Conservation (phyloP, 2,888 invertebrate genomes). For the Dascillus cervinus region DNA sequence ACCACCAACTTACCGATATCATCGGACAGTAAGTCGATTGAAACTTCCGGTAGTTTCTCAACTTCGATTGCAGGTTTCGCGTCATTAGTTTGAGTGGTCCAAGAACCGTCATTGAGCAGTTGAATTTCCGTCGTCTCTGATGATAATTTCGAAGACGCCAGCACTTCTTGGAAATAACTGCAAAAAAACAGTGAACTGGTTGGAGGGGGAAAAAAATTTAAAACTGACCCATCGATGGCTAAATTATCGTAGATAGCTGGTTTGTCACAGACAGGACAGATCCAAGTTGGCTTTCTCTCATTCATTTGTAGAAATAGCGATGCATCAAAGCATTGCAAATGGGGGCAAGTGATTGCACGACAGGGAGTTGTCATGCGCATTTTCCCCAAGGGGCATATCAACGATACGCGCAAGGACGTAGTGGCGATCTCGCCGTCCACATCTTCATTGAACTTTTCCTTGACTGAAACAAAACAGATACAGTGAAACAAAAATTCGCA, state of each 20-base stretch:
- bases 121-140: conserved; percentile 74
- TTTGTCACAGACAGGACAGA: conserved; percentile 96
- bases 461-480: conserved; percentile 50
- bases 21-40: conserved; percentile 67
- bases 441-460: conserved; percentile 86
- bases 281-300: conserved; percentile 96
- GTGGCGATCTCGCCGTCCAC: conserved; percentile 95
- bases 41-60: conserved; percentile 39
- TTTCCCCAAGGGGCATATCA: conserved; percentile 91
- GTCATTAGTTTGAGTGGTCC: conserved; percentile 61
- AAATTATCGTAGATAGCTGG: conserved; percentile 84
- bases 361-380: conserved; percentile 87
- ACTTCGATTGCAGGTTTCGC: conserved; percentile 49
- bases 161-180: conserved; percentile 77
- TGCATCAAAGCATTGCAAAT: conserved; percentile 98
- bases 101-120: conserved; percentile 74
- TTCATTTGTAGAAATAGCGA: conserved; percentile 95
- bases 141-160: conserved; percentile 60
- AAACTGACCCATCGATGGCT: conserved; percentile 81
- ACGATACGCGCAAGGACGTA: conserved; percentile 85
- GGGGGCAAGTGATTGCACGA: conserved; percentile 83
- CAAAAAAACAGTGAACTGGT: conserved; percentile 11
- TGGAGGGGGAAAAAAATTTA: neutral
- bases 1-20: conserved; percentile 55
- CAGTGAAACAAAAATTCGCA: too few species aligned